Base-by-base conservation (phyloP, 2,888 invertebrate genomes). In the Phlogophora meticulosa region DNA sequence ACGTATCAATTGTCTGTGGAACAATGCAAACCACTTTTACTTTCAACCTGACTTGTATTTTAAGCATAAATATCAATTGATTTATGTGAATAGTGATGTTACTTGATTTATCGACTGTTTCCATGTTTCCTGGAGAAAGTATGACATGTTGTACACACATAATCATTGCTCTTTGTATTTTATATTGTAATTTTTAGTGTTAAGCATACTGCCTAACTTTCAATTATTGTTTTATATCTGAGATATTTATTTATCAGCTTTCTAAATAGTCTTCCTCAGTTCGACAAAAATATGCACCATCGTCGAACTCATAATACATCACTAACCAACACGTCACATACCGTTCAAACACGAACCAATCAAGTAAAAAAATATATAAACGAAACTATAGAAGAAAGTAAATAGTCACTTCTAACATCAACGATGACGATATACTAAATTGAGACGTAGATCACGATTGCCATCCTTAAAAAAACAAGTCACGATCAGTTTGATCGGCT, bases 391-490 rank as follows among this genome's bases (percentile, higher is more conserved):
- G 34, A 56, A 49, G 45, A 64, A 68, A 76, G 57, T 68, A 48
- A 20, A 46, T n/a, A 57, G 57, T 65, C 75, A 74, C 43, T 43
- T 52, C 13, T 56, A 68, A 59, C 43, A 66, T 66, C 49, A 65
- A 55, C 17, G 61, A 71, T 64, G 67, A 71, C 51, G 60, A 49
- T 63, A 69, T 52, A 56, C 62, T 57, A 66, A 73, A 68, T 63
- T 74, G 74, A 76, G 60, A 67, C 60, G 59, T 62, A 59, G 65
- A 72, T 74, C 78, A 74, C 79, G 76, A 77, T 66, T 63, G 68
- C 65, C 61, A 64, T 80, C 72, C n/a, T n/a, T 75, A 82, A 85
- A 83, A 75, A 73, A 75, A 61, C 77, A 67, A 86, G 86, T 88
- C 88, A 88, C 88, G 88, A 84, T 57, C 68, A 40, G 58, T 62